These are phyloP conservation scores for Leucophenga varia DNA, from an alignment of 1,140 invertebrate genomes.

Conservation along the genomic window DNA sequence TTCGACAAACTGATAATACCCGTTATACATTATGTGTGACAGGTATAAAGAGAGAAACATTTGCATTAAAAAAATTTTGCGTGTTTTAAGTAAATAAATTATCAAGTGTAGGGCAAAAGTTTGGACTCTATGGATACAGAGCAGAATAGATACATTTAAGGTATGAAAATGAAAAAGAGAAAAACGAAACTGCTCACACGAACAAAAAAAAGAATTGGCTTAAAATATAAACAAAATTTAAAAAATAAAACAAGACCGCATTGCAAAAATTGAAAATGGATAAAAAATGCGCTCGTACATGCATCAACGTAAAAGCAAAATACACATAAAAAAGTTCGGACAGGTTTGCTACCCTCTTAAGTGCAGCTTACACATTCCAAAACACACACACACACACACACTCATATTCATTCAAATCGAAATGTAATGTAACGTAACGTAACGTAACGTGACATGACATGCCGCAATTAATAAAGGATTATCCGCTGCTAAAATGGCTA, in stretches of 20 bases:
- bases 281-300: too few species aligned
- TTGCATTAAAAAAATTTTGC: conserved; percentile 51
- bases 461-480: conserved; percentile 49
- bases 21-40: too few species aligned
- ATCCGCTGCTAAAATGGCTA: conserved; percentile 38
- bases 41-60: conserved; percentile 41
- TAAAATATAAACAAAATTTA: too few species aligned
- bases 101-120: conserved; percentile 32
- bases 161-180: conserved; percentile 7
- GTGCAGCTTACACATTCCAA: background rate
- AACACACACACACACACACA: background rate
- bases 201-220: too few species aligned
- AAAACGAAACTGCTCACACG: too few species aligned
- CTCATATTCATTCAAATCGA: too few species aligned
- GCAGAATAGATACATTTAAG: conserved; percentile 13
- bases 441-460: conserved; percentile 46
- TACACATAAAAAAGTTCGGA: background rate
- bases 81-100: conserved; percentile 51
- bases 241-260: too few species aligned
- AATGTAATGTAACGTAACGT: too few species aligned
- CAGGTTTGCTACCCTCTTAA: background rate
- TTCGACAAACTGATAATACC: conserved; percentile 22
- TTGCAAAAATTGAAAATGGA: too few species aligned
- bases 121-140: too few species aligned
- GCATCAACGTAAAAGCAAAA: background rate